Evolutionary conservation across 2,888 invertebrate genomes (phyloP).

Genomic region (Conistra vaccinii): DNA sequence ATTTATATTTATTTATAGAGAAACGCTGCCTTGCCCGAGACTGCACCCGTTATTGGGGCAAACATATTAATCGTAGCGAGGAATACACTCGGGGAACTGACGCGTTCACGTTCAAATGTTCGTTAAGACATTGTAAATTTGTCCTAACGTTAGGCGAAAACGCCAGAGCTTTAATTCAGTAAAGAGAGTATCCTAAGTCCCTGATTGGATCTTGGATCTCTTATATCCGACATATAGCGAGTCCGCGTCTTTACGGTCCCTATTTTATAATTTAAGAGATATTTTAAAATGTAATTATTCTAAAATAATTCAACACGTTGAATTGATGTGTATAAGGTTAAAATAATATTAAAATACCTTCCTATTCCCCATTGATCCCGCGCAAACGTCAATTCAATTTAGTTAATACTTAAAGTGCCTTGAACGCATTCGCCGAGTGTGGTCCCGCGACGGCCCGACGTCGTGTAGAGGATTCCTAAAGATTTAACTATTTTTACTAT

Average conservation of each 20-base stretch:
- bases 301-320: conserved; percentile 23
- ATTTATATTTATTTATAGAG: conserved; percentile 72
- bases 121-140: conserved; percentile 10
- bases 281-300: conserved; percentile 25
- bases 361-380: not conserved
- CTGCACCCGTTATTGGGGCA: conserved; percentile 72
- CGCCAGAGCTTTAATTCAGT: conserved; percentile 20
- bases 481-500: conserved; percentile 88
- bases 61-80: conserved; percentile 60
- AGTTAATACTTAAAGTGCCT: conserved; percentile 68
- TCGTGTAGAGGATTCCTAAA: conserved; percentile 85
- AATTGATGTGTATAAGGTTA: conserved; percentile 13
- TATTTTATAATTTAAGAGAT: conserved; percentile 15
- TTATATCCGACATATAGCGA: not conserved
- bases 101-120: conserved; percentile 47
- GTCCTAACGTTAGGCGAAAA: conserved; percentile 10
- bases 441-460: conserved; percentile 70
- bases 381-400: conserved; percentile 46
- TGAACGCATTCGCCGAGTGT: conserved; percentile 68
- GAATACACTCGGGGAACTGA: conserved; percentile 65
- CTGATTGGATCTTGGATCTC: not conserved
- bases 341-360: not conserved
- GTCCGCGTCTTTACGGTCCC: not conserved
- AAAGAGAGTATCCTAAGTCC: not conserved
- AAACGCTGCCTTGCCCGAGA: conserved; percentile 82